These are phyloP conservation scores for Falcaria lacertinaria DNA, from an alignment of 2,888 invertebrate genomes.

Conservation along the genomic window DNA sequence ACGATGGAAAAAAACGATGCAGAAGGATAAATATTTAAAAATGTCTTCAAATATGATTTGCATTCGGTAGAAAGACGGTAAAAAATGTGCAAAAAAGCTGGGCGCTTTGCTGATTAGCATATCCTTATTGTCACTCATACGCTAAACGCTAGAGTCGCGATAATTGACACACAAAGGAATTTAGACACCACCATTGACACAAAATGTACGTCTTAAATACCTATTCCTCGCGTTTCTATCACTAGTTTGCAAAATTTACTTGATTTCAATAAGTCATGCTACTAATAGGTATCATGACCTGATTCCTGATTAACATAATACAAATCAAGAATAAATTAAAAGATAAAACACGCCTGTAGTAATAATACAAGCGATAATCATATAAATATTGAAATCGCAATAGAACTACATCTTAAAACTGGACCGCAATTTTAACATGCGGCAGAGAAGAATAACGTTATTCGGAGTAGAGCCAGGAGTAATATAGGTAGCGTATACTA, in stretches of 20 bases:
- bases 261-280: not conserved
- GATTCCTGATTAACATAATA: too few species aligned
- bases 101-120: conserved; percentile 50
- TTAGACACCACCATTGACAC: conserved; percentile 14
- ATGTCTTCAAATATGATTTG: conserved; percentile 34
- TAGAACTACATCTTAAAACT: not conserved
- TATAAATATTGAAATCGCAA: not conserved
- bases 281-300: not conserved
- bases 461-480: not conserved
- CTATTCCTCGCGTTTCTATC: not conserved
- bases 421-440: too few species aligned
- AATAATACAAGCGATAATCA: not conserved
- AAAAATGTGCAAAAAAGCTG: conserved; percentile 36
- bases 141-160: conserved; percentile 56
- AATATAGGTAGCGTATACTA: not conserved
- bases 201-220: not conserved
- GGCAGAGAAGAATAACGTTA: too few species aligned
- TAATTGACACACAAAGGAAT: conserved; percentile 58
- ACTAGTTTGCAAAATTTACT: not conserved
- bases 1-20: conserved; percentile 40
- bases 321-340: too few species aligned
- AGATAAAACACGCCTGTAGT: too few species aligned
- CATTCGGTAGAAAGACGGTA: conserved; percentile 29
- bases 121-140: conserved; percentile 60
- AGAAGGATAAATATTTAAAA: conserved; percentile 38